Percentiles rank a stretch among this genome's conserved stretches.
Evolutionary conservation across 2,888 invertebrate species (phyloP).

Genomic region (Torymus aiolomorphi): DNA sequence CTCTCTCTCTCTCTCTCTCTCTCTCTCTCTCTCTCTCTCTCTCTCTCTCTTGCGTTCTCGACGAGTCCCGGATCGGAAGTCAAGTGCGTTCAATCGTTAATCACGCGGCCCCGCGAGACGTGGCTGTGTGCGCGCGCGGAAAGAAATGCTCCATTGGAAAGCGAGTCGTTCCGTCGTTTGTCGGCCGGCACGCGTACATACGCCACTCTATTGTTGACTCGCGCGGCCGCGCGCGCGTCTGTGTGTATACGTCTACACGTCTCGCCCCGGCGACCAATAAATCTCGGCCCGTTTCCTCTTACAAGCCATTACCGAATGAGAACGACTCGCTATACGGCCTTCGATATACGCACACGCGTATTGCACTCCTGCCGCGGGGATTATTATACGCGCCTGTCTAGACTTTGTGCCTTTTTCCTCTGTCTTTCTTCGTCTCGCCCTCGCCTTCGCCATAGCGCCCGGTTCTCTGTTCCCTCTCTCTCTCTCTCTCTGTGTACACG

Average conservation of each 20-base stretch:
- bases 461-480: constrained; percentile 17
- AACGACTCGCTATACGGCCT: constrained; percentile 47
- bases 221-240: constrained; percentile 34
- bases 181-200: constrained; percentile 60
- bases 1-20: not conserved
- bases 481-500: constrained; percentile 35
- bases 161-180: constrained; percentile 60
- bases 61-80: constrained; percentile 69
- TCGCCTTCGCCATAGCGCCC: not conserved
- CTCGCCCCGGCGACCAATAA: constrained; percentile 69
- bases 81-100: constrained; percentile 75
- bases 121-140: constrained; percentile 56
- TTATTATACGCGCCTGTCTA: constrained; percentile 48
- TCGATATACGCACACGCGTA: not conserved
- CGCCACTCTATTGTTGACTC: constrained; percentile 67
- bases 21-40: too few relatives aligned
- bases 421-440: constrained; percentile 3
- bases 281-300: constrained; percentile 72
- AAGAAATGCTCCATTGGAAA: too few relatives aligned
- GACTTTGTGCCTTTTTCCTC: constrained; percentile 31
- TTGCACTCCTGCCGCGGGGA: not conserved
- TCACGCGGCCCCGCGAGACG: constrained; percentile 70
- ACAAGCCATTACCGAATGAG: constrained; percentile 72
- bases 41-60: too few relatives aligned
- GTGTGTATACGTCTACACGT: constrained; percentile 54